Evolutionary conservation across 2,888 invertebrate genomes (phyloP).

Genomic region (Sinodicranocentrus sp.): DNA sequence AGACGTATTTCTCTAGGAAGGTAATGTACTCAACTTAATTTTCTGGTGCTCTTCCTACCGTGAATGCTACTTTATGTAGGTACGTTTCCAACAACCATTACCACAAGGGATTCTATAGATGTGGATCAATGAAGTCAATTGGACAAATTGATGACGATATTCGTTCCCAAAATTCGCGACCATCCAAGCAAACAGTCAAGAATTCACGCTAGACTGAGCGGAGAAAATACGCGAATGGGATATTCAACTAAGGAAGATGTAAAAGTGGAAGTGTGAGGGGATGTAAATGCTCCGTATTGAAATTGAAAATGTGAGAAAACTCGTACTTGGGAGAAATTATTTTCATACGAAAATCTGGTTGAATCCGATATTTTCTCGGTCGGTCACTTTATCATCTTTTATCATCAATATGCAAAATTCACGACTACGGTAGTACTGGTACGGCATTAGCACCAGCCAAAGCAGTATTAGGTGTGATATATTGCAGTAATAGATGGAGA

Average conservation of each 20-base stretch:
- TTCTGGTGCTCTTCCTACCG: too few relatives aligned
- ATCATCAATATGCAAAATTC: constrained; percentile 9
- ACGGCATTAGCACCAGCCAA: constrained; percentile 2
- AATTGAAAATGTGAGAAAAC: too few relatives aligned
- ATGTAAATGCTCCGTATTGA: too few relatives aligned
- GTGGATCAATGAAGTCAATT: constrained; percentile 51
- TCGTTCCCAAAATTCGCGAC: too few relatives aligned
- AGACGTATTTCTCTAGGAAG: neutral
- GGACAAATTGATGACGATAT: constrained; percentile 41
- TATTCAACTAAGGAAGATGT: too few relatives aligned
- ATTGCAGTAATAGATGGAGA: neutral
- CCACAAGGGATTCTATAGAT: neutral
- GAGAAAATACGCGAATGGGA: too few relatives aligned
- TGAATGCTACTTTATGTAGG: too few relatives aligned
- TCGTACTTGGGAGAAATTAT: neutral
- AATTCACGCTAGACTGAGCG: neutral
- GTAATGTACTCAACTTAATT: too few relatives aligned
- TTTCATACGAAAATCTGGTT: neutral
- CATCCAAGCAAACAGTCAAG: neutral
- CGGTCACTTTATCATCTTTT: constrained; percentile 21
- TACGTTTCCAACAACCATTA: too few relatives aligned
- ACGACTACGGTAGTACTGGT: neutral
- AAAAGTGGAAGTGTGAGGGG: too few relatives aligned
- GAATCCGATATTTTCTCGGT: constrained; percentile 2
- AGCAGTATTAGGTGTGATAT: neutral